phyloP scores from a whole-genome alignment of 1,140 invertebrate species.

The Lasaia peninsularis region DNA sequence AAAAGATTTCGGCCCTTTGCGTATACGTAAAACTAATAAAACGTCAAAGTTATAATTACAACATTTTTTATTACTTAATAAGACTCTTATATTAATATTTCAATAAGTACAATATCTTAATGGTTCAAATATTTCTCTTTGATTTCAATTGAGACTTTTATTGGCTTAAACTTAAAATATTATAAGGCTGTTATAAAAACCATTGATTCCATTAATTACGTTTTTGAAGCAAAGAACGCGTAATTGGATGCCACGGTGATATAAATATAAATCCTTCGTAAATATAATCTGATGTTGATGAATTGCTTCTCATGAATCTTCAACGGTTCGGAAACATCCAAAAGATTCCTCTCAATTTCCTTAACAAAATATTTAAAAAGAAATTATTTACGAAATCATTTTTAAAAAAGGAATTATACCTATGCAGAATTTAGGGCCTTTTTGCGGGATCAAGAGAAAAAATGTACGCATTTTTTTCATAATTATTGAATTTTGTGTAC shows the following conservation, averaged over 20 bases:
- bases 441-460: too few relatives aligned
- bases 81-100: too few relatives aligned
- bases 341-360: constrained; percentile 3
- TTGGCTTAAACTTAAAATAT: not conserved
- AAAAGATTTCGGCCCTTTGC: too few relatives aligned
- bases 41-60: too few relatives aligned
- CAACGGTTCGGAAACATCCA: constrained; percentile 11
- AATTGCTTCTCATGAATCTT: constrained; percentile 15
- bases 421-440: too few relatives aligned
- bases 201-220: constrained; percentile 9
- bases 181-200: not conserved
- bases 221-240: constrained; percentile 7
- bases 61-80: too few relatives aligned
- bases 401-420: not conserved
- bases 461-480: too few relatives aligned
- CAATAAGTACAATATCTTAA: too few relatives aligned
- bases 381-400: not conserved
- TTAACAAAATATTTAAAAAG: not conserved
- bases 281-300: constrained; percentile 19
- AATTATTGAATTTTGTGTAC: too few relatives aligned
- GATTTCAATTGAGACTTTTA: not conserved
- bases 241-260: constrained; percentile 10
- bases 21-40: too few relatives aligned
- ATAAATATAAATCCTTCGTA: constrained; percentile 14
- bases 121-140: not conserved